phyloP scores from a whole-genome alignment of 1,140 invertebrate genomes.

The Maniola jurtina region DNA sequence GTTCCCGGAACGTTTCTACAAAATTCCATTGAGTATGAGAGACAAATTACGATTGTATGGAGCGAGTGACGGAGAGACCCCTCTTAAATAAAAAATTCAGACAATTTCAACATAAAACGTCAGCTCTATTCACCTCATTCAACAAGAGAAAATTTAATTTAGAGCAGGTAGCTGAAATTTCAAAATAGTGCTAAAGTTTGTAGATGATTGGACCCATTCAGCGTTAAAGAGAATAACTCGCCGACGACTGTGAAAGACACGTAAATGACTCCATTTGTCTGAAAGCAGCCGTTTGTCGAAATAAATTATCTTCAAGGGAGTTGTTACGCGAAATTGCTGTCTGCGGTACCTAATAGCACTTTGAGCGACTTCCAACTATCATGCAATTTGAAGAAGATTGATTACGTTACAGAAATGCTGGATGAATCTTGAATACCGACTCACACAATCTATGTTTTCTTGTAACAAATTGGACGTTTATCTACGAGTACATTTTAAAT shows the following conservation, averaged over 20 bases:
- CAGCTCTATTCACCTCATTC: not conserved
- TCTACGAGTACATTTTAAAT: too few relatives aligned
- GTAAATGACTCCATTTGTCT: conserved; percentile 43
- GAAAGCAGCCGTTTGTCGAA: conserved; percentile 42
- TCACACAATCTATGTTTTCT: not conserved
- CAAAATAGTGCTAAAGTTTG: conserved; percentile 2
- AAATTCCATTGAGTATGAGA: too few relatives aligned
- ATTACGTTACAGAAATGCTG: not conserved
- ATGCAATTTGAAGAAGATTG: conserved; percentile 17
- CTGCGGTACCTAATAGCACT: conserved; percentile 33
- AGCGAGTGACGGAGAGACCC: too few relatives aligned
- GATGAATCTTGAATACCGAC: not conserved
- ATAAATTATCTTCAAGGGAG: conserved; percentile 47
- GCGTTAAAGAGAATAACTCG: conserved; percentile 25
- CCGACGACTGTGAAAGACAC: conserved; percentile 33
- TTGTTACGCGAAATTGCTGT: conserved; percentile 35
- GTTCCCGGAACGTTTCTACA: too few relatives aligned
- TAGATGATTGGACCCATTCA: conserved; percentile 30
- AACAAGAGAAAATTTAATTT: not conserved
- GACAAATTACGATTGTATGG: too few relatives aligned
- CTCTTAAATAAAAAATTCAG: too few relatives aligned
- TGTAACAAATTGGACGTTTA: not conserved
- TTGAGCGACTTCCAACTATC: conserved; percentile 31
- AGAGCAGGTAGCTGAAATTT: not conserved
- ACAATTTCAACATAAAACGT: not conserved